Evolutionary conservation across 2,888 invertebrate genomes (phyloP).

Genomic region (Lithophane leautieri): DNA sequence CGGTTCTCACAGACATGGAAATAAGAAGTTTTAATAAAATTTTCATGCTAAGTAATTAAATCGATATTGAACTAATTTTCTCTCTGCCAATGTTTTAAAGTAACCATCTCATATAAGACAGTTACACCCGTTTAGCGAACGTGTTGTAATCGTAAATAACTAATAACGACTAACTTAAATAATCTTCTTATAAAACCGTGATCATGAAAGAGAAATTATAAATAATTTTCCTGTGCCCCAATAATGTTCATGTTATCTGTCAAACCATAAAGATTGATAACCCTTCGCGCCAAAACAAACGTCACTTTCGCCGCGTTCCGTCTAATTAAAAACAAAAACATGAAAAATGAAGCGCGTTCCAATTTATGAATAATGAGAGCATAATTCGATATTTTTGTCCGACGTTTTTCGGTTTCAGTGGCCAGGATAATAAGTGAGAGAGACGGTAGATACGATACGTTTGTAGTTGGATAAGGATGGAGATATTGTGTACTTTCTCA

Average conservation of each 20-base stretch:
- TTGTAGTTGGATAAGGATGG: conserved; percentile 72
- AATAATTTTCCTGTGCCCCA: conserved; percentile 35
- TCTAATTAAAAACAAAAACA: conserved; percentile 62
- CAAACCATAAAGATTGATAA: conserved; percentile 59
- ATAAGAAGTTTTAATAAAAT: conserved; percentile 25
- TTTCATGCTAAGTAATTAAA: conserved; percentile 32
- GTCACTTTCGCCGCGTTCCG: conserved; percentile 54
- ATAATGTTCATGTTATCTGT: conserved; percentile 50
- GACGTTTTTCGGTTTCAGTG: conserved; percentile 73
- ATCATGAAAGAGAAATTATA: conserved; percentile 39
- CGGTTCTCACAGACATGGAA: conserved; percentile 8
- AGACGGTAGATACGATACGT: conserved; percentile 64
- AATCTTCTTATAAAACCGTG: conserved; percentile 25
- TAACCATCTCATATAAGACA: conserved; percentile 50
- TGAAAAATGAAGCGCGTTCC: conserved; percentile 67
- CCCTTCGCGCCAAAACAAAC: conserved; percentile 65
- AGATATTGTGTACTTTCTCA: conserved; percentile 81
- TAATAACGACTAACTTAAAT: conserved; percentile 36
- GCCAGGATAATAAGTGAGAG: conserved; percentile 79
- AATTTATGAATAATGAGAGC: conserved; percentile 73
- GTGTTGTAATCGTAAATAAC: conserved; percentile 44
- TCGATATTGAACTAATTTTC: conserved; percentile 43
- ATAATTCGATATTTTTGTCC: conserved; percentile 75
- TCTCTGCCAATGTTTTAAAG: conserved; percentile 30
- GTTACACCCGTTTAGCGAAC: conserved; percentile 39